These are phyloP conservation scores for Mamestra brassicae DNA, from an alignment of 2,888 invertebrate species.

Conservation along the genomic window DNA sequence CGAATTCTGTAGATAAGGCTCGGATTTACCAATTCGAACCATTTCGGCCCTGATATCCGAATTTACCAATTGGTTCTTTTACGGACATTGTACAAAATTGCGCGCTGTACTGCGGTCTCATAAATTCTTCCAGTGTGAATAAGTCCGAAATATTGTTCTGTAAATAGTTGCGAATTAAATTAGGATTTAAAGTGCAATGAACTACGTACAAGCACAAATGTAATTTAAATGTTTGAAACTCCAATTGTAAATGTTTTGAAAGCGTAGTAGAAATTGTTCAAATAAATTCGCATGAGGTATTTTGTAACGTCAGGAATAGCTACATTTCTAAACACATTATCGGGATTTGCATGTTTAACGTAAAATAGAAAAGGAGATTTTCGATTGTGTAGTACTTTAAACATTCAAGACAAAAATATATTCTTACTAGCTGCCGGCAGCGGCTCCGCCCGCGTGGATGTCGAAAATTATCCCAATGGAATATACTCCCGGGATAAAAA, in stretches of 20 bases:
- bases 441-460: too few species aligned
- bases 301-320: slow-evolving; percentile 10
- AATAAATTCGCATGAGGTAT: slow-evolving; percentile 2
- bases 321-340: neutral
- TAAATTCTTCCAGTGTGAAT: slow-evolving; percentile 50
- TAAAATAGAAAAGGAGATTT: neutral
- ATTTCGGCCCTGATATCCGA: slow-evolving; percentile 52
- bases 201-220: slow-evolving; percentile 5
- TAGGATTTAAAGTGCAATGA: slow-evolving; percentile 26
- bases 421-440: too few species aligned
- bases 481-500: too few species aligned
- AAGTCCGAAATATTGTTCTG: slow-evolving; percentile 46
- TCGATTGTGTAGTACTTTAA: too few species aligned
- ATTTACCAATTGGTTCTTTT: slow-evolving; percentile 52
- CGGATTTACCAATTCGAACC: slow-evolving; percentile 39
- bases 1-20: slow-evolving; percentile 41
- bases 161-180: slow-evolving; percentile 38
- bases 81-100: slow-evolving; percentile 39
- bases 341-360: neutral
- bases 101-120: slow-evolving; percentile 49
- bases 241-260: slow-evolving; percentile 18
- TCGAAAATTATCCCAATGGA: too few species aligned
- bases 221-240: slow-evolving; percentile 31
- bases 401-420: too few species aligned
- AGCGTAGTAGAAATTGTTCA: slow-evolving; percentile 11